These are phyloP conservation scores for Gorsachius magnificus DNA, from an alignment of 2,797 vertebrate species.

Conservation along the genomic window DNA sequence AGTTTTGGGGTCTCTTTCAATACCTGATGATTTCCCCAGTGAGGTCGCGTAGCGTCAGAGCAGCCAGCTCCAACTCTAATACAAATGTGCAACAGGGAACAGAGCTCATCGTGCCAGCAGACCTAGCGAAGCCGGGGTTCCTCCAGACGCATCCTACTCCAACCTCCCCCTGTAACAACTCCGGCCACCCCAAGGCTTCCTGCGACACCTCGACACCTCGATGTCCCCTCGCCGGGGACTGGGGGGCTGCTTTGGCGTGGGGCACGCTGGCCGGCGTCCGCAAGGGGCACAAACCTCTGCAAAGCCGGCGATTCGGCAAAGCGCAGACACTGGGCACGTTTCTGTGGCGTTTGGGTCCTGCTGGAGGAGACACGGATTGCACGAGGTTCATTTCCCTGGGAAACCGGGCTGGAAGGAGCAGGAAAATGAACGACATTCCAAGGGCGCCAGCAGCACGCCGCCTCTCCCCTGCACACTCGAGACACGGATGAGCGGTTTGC, in stretches of 20 bases:
- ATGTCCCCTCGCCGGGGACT: background rate
- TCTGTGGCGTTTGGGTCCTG: background rate
- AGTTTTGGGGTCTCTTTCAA: background rate
- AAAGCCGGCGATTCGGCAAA: too few relatives aligned
- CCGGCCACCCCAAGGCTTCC: background rate
- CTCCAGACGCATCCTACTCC: background rate
- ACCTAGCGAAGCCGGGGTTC: background rate
- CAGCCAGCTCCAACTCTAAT: background rate
- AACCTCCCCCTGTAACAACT: background rate
- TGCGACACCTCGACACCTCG: background rate
- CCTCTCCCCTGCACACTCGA: background rate
- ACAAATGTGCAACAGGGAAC: background rate
- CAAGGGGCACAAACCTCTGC: background rate
- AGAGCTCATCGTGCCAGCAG: background rate
- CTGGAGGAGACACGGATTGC: background rate
- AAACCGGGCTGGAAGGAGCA: background rate
- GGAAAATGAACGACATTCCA: background rate
- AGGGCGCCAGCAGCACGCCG: background rate
- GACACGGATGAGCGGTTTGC: background rate
- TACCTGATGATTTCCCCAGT: background rate
- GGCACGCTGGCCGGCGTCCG: background rate
- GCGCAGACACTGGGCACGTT: accelerated
- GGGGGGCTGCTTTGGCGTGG: background rate
- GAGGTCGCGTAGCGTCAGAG: too few relatives aligned
- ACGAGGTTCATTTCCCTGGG: background rate